These are phyloP conservation scores for Idris sp. DNA, from an alignment of 1,140 invertebrate genomes.

Conservation along the genomic window DNA sequence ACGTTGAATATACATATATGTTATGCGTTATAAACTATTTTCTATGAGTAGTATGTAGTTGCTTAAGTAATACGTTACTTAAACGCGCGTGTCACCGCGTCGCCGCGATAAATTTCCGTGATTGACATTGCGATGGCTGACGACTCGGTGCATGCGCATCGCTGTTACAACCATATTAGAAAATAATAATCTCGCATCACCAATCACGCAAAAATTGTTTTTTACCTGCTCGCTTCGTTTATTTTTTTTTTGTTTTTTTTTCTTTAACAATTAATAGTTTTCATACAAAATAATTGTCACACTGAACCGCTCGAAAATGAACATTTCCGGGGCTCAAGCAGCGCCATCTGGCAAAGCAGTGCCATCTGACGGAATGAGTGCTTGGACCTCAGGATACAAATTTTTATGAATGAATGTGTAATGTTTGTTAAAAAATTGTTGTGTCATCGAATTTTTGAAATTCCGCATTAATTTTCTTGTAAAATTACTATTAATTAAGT, in stretches of 20 bases:
- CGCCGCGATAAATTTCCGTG: conserved; percentile 40
- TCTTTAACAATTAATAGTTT: conserved; percentile 3
- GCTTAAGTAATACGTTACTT: no score
- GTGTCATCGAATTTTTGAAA: no score
- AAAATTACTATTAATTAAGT: no score
- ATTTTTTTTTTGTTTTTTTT: conserved; percentile 2
- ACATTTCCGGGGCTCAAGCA: not conserved
- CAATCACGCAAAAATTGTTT: conserved; percentile 40
- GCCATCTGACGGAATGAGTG: no score
- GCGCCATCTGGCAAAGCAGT: conserved; percentile 20
- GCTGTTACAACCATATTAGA: conserved; percentile 57
- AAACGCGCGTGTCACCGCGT: conserved; percentile 39
- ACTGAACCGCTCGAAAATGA: conserved; percentile 18
- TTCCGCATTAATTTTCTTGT: no score
- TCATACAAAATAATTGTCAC: conserved; percentile 15
- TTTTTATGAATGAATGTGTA: no score
- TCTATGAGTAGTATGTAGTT: conserved; percentile 61
- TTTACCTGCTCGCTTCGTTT: not conserved
- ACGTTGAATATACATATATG: conserved; percentile 71
- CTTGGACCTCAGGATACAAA: no score
- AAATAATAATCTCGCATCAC: conserved; percentile 60
- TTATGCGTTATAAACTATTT: conserved; percentile 65
- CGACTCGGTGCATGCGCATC: conserved; percentile 34
- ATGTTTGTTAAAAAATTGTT: no score
- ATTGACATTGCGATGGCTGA: conserved; percentile 54